Base-by-base conservation (phyloP, 2,888 invertebrate species). In the Tipula lateralis region DNA sequence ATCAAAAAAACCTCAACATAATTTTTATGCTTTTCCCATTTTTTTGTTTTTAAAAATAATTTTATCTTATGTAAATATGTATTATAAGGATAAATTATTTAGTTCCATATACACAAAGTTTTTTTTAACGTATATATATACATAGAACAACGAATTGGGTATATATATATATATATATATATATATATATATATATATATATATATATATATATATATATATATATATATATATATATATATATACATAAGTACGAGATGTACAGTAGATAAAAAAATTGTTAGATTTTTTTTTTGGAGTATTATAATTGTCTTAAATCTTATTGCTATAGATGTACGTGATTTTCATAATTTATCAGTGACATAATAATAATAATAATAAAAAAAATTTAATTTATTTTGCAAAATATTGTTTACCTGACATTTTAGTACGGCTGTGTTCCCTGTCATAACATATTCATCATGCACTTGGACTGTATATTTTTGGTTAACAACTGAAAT, bases 361-460 rank as follows among this genome's bases (percentile, higher is more conserved):
- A 50, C 50, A 50, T 50, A 16, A 19, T 19, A 19, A 50, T 50
- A 50, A 0, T 0, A n/a, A 50, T 19, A 50, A 50, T 2, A 50
- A 50, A 50, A 50, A 50, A 7, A 5, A 19, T 50, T 50, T 50
- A 39, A 39, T 39, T 39, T 80, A 80, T 82, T 29, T 82, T 82
- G 19, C 19, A 50, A 50, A 50, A 16, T 19, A 50, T 50, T 50
- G n/a, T n/a, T 88, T 86, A 90, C 90, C 88, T 95, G 94, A 90
- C 98, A 98, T 88, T 95, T 94, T 86, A 98, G 92, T 86, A 97
- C 94, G 2, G 96, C 97, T 12, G 97, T 96, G 91, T 97, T 97
- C 85, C 97, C 97, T 85, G 95, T 93, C 91, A 96, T 96, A 88
- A 97, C 97, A 91, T 96, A 97, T 89, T 96, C 96, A 90, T 97